A percentile compares a stretch with the other conserved stretches of the same genome.
These are phyloP conservation scores for Campylorhamphus procurvoides DNA, from an alignment of 2,113 vertebrate species.

Conservation along the genomic window DNA sequence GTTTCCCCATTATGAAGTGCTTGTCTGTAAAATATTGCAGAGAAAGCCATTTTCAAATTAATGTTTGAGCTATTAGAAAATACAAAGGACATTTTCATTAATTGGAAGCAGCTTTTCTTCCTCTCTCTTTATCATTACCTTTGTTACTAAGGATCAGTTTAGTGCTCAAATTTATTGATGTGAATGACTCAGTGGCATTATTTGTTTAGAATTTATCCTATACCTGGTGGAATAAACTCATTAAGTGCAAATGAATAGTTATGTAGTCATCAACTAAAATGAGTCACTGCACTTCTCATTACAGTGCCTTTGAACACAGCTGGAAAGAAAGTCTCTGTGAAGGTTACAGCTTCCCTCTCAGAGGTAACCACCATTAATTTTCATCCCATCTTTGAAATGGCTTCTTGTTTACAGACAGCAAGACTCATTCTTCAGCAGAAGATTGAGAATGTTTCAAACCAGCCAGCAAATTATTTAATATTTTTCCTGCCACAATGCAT, in stretches of 20 bases:
- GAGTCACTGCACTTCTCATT: slow-evolving; percentile 68
- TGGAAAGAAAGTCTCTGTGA: slow-evolving; percentile 66
- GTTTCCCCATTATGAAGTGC: slow-evolving; percentile 80
- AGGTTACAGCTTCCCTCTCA: slow-evolving; percentile 59
- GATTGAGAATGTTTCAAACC: background rate
- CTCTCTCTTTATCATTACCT: slow-evolving; percentile 70
- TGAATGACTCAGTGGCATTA: slow-evolving; percentile 66
- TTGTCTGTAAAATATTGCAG: slow-evolving; percentile 81
- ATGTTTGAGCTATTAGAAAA: slow-evolving; percentile 80
- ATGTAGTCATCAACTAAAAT: slow-evolving; percentile 77
- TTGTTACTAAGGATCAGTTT: slow-evolving; percentile 68
- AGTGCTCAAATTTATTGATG: slow-evolving; percentile 72
- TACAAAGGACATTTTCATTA: slow-evolving; percentile 81
- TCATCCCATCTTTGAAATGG: slow-evolving; percentile 1
- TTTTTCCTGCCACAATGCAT: background rate
- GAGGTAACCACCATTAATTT: slow-evolving; percentile 48
- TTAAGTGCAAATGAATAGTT: slow-evolving; percentile 79
- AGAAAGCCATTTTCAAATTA: slow-evolving; percentile 80
- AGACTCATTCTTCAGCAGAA: background rate
- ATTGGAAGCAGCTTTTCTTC: slow-evolving; percentile 73
- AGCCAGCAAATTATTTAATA: background rate
- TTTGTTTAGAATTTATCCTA: slow-evolving; percentile 75
- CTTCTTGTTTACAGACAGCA: background rate
- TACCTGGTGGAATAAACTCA: slow-evolving; percentile 79
- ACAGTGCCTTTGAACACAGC: slow-evolving; percentile 70